Percentiles rank a stretch among this genome's conserved stretches.
phyloP scores from a whole-genome alignment of 2,888 invertebrate species.

The Blera fallax region DNA sequence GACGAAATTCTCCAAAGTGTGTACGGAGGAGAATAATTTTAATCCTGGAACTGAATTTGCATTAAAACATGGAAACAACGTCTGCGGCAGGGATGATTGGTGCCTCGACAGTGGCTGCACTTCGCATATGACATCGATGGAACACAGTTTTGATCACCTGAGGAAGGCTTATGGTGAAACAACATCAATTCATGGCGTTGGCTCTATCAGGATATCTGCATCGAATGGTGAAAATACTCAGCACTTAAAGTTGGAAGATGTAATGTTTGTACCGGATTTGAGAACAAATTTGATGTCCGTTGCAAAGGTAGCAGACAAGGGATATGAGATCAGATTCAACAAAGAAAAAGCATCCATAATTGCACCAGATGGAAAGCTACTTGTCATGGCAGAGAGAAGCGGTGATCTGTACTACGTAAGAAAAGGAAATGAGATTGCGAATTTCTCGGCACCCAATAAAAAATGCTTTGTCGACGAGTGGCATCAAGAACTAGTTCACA shows the following conservation, averaged over 20 bases:
- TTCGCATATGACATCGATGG: slow-evolving; percentile 31
- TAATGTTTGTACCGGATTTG: background rate
- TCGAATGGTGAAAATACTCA: background rate
- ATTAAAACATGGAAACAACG: too few species aligned
- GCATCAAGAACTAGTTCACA: background rate
- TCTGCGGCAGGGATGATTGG: too few species aligned
- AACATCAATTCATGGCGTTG: too few species aligned
- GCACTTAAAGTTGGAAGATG: background rate
- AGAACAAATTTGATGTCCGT: slow-evolving; percentile 10
- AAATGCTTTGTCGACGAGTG: background rate
- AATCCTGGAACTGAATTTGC: too few species aligned
- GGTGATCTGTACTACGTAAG: background rate
- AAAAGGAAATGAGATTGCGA: background rate
- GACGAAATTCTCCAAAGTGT: too few species aligned
- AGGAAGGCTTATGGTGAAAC: slow-evolving; percentile 1
- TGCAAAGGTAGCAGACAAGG: background rate
- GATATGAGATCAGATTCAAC: background rate
- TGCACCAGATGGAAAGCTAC: background rate
- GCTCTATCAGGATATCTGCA: background rate
- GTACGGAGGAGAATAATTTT: too few species aligned
- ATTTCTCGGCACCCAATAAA: background rate
- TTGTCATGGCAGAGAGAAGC: background rate
- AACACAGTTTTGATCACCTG: too few species aligned
- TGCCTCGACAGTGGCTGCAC: slow-evolving; percentile 36
- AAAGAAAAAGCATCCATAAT: background rate